These are phyloP conservation scores for Seladonia tumulorum DNA, from an alignment of 2,888 invertebrate genomes.

Conservation along the genomic window DNA sequence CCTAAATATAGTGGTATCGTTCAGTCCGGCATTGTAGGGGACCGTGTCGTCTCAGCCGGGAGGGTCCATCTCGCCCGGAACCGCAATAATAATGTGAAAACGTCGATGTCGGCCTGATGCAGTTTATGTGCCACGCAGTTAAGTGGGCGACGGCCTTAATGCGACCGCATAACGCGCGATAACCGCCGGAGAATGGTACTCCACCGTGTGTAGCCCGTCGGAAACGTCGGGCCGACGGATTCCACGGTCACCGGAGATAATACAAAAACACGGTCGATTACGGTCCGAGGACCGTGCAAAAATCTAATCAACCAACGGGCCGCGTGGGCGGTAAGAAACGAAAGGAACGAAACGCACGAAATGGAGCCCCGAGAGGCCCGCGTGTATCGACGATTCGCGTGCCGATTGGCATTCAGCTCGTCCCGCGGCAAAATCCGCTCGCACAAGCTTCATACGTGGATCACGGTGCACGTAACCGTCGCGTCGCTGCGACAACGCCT, in stretches of 20 bases:
- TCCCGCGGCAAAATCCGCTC: slow-evolving; percentile 33
- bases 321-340: neutral
- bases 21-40: too few relatives aligned
- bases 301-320: neutral
- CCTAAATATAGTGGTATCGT: too few relatives aligned
- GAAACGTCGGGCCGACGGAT: neutral
- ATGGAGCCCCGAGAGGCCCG: neutral
- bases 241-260: neutral
- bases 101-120: neutral
- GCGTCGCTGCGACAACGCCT: slow-evolving; percentile 38
- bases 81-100: neutral
- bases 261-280: neutral
- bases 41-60: neutral
- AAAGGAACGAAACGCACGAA: neutral
- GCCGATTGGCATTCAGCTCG: slow-evolving; percentile 58
- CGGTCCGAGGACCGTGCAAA: neutral
- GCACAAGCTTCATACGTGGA: slow-evolving; percentile 48
- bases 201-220: neutral
- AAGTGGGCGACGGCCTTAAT: slow-evolving; percentile 2
- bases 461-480: slow-evolving; percentile 55
- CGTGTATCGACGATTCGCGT: slow-evolving; percentile 42
- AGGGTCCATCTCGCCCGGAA: neutral
- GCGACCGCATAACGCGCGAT: slow-evolving; percentile 6
- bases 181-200: neutral
- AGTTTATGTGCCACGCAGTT: neutral